Evolutionary conservation across 2,888 invertebrate species (phyloP), one percentile per base, ranked within the genome.

Genomic region (Smittia sp.): DNA sequence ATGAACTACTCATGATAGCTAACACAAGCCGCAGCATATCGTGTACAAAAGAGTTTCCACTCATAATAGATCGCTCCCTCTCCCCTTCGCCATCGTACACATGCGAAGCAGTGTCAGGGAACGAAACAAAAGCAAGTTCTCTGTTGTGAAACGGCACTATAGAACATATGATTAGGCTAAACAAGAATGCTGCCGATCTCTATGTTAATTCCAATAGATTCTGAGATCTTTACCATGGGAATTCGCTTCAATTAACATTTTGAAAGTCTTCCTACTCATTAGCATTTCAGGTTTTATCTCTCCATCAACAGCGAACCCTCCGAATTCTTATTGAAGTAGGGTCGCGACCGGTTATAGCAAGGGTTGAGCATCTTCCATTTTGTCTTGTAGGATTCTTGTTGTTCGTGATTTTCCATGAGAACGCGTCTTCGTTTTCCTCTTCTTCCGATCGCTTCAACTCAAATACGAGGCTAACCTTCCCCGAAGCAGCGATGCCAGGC

Each of bases 191-290:
- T n/a, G 46, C 2, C 46, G 46, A 32, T 46, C 46, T 46, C 15
- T 46, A 46, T 46, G 46, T 46, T 46, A 46, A 46, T 46, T 46
- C 32, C 32, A 32, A 32, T 32, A 9, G 32, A 32, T 32, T 32
- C 32, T 3, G 32, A 32, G 3, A 6, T 32, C 9, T 15, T 15
- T 46, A 11, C 46, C 11, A 46, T 46, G 46, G 13, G 46, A 46
- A 46, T 46, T 46, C 15, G 46, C 46, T 46, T 46, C 46, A 46
- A 46, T 46, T 46, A 46, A 46, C 46, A 46, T 46, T 46, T 46
- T 46, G 46, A 46, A 46, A 46, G 46, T 46, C 32, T 46, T 15
- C n/a, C 46, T 46, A 46, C n/a, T 46, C 46, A 46, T 46, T 46
- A 46, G 11, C 46, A 46, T 46, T 11, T 46, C 46, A 46, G 46